Conservation (phyloP, 2,797 vertebrate genomes). For the Pelobates cultripes region DNA sequence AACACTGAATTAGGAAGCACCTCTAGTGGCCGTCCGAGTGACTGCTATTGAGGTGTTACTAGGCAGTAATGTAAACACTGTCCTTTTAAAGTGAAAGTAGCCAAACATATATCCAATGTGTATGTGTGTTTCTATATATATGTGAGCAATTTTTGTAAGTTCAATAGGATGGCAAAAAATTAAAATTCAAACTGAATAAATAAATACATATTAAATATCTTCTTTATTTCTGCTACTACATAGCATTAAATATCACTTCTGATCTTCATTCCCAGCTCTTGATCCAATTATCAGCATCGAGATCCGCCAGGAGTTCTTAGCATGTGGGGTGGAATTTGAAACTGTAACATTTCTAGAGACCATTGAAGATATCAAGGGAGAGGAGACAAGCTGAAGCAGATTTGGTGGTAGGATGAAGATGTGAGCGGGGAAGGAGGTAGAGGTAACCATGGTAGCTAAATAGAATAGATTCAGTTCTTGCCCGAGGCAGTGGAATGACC, state of each 20-base stretch:
- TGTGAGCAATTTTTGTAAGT: too few relatives aligned
- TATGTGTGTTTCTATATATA: too few relatives aligned
- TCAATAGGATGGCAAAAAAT: too few relatives aligned
- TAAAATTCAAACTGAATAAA: too few relatives aligned
- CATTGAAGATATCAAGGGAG: conserved; percentile 74
- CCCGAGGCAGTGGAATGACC: conserved; percentile 75
- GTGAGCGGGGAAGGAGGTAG: conserved; percentile 67
- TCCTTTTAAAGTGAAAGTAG: too few relatives aligned
- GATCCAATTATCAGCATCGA: conserved; percentile 78
- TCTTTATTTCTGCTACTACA: too few relatives aligned
- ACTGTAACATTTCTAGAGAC: conserved; percentile 63
- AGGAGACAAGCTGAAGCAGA: conserved; percentile 64
- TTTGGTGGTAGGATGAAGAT: conserved; percentile 64
- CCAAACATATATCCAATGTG: too few relatives aligned
- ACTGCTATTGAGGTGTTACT: too few relatives aligned
- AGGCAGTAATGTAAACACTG: too few relatives aligned
- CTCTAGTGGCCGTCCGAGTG: too few relatives aligned
- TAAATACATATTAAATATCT: too few relatives aligned
- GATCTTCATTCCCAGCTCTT: conserved; percentile 56
- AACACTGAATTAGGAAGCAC: too few relatives aligned
- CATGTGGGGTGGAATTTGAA: conserved; percentile 69
- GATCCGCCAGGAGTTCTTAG: conserved; percentile 74
- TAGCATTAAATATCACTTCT: background rate
- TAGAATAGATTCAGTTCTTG: conserved; percentile 64
- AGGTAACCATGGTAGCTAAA: conserved; percentile 70